A percentile compares a stretch with the other conserved stretches of the same genome.
These are phyloP conservation scores for Yasuhikotakia modesta DNA, from an alignment of 2,797 vertebrate genomes.

Conservation along the genomic window DNA sequence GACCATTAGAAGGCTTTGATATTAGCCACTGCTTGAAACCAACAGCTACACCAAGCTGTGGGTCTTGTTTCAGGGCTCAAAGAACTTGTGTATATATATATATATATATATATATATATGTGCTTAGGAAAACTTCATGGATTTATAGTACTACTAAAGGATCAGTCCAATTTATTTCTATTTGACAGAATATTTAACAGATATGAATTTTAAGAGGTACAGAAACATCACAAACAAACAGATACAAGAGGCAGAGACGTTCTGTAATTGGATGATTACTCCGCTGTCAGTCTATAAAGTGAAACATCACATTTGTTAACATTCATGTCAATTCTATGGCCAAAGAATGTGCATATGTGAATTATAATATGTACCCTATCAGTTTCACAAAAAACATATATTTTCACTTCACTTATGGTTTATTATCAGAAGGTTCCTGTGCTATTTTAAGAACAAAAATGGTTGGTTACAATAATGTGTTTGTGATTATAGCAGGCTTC, in stretches of 20 bases:
- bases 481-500: constrained; percentile 3
- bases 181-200: background rate
- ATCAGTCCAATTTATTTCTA: background rate
- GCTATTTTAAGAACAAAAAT: constrained; percentile 24
- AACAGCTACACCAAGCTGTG: constrained; percentile 82
- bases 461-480: constrained; percentile 13
- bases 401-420: background rate
- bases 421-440: background rate
- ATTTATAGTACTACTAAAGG: background rate
- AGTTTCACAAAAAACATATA: background rate
- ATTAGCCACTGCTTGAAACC: constrained; percentile 91
- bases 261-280: background rate
- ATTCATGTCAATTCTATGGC: background rate
- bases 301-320: background rate
- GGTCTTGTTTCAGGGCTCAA: constrained; percentile 88
- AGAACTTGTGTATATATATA: background rate
- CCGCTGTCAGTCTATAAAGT: background rate
- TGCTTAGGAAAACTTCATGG: background rate
- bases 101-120: too few relatives aligned
- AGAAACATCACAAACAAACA: constrained; percentile 27
- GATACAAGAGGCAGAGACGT: constrained; percentile 83
- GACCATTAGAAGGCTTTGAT: constrained; percentile 84
- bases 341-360: background rate
- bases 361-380: background rate
- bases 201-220: background rate